These are phyloP conservation scores for Hoplias malabaricus DNA, from an alignment of 2,113 vertebrate species.

Conservation along the genomic window DNA sequence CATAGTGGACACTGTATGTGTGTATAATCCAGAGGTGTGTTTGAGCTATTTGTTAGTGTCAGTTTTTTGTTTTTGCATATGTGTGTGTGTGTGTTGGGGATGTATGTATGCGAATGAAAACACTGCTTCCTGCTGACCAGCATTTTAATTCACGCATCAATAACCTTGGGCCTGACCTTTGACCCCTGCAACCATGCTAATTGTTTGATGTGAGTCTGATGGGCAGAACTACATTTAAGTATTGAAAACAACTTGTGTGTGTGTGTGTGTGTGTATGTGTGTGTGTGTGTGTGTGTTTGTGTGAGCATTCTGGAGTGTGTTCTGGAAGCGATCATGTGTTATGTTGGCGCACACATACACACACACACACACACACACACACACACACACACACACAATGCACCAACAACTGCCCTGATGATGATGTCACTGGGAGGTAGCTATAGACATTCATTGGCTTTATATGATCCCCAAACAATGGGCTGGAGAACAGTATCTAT, in stretches of 20 bases:
- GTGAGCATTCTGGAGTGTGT: conserved; percentile 20
- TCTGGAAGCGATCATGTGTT: conserved; percentile 46
- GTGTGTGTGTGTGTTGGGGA: background rate
- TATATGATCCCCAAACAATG: background rate
- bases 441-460: background rate
- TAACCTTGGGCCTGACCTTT: conserved; percentile 71
- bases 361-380: no score
- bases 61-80: no score
- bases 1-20: conserved; percentile 54
- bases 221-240: conserved; percentile 64
- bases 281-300: background rate
- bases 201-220: conserved; percentile 76
- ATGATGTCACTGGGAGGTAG: background rate
- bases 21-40: conserved; percentile 8
- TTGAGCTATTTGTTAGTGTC: background rate
- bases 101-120: conserved; percentile 59
- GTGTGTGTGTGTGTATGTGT: background rate
- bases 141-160: conserved; percentile 78
- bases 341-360: background rate
- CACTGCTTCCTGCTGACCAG: conserved; percentile 75
- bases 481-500: background rate
- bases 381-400: no score
- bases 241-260: no score
- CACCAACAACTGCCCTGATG: background rate
- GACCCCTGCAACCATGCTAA: conserved; percentile 69